phyloP scores from a whole-genome alignment of 2,888 invertebrate species.

The Synergus laeviventris region DNA sequence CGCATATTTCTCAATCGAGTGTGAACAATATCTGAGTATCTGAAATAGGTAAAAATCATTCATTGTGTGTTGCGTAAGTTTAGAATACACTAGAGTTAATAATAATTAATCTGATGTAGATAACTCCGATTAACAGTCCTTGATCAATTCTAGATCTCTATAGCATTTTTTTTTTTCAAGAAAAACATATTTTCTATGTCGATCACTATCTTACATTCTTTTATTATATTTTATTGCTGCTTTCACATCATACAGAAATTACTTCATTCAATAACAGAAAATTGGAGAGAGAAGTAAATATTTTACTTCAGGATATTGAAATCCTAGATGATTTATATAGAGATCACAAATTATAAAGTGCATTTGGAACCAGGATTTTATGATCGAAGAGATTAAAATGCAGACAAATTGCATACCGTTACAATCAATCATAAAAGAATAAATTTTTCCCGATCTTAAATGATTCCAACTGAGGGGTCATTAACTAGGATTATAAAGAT shows the following conservation, averaged over 20 bases:
- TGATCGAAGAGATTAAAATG: no score
- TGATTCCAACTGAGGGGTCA: no score
- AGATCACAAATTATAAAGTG: no score
- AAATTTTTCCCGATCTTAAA: no score
- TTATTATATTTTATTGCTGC: neutral
- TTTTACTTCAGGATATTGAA: no score
- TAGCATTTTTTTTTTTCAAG: neutral
- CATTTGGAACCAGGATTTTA: no score
- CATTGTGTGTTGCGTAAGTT: constrained; percentile 16
- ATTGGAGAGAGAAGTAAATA: neutral
- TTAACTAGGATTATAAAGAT: no score
- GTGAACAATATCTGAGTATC: neutral
- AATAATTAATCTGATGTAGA: constrained; percentile 7
- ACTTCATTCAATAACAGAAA: neutral
- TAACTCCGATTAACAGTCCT: neutral
- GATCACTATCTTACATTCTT: neutral
- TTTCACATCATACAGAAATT: neutral
- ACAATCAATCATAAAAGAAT: no score
- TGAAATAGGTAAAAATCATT: constrained; percentile 21
- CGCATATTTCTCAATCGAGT: neutral
- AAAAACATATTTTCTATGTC: neutral
- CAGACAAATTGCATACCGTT: no score
- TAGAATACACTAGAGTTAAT: neutral
- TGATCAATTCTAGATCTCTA: neutral
- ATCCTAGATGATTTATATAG: no score